Conservation (phyloP, 2,113 vertebrate species). For the Antennarius striatus region DNA sequence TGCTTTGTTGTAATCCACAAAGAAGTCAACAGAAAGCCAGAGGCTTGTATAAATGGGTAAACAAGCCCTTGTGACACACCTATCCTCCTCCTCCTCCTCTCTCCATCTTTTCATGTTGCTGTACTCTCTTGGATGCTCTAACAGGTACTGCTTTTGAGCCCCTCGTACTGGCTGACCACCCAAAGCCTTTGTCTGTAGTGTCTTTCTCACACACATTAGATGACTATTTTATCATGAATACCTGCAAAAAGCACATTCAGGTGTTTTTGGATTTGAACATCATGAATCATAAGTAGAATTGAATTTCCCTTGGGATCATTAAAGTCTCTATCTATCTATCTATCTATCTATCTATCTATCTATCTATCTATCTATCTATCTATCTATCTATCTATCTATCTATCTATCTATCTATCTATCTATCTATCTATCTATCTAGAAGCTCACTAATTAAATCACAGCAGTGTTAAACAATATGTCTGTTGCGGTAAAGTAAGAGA, state of each 20-base stretch:
- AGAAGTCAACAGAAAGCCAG: conserved; percentile 44
- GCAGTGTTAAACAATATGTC: too few species aligned
- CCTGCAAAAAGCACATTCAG: conserved; percentile 4
- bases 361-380: too few species aligned
- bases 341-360: too few species aligned
- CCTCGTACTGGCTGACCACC: conserved; percentile 47
- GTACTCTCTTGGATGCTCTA: conserved; percentile 36
- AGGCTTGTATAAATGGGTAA: conserved; percentile 28
- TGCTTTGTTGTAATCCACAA: conserved; percentile 62
- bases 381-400: too few species aligned
- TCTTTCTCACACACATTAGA: conserved; percentile 8
- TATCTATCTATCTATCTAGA: too few species aligned
- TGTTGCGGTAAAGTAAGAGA: neutral
- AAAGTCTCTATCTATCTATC: too few species aligned
- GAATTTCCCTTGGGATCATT: too few species aligned
- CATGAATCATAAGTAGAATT: neutral
- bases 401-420: too few species aligned
- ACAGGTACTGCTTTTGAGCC: conserved; percentile 48
- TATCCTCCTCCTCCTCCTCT: neutral
- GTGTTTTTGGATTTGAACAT: conserved; percentile 10
- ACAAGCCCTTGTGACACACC: conserved; percentile 30
- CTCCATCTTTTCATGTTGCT: neutral
- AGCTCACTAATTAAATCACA: neutral
- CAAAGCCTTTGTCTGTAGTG: conserved; percentile 27
- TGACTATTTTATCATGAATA: conserved; percentile 12